Evolutionary conservation across 2,113 vertebrate genomes (phyloP).

Genomic region (Dryoscopus gambensis): DNA sequence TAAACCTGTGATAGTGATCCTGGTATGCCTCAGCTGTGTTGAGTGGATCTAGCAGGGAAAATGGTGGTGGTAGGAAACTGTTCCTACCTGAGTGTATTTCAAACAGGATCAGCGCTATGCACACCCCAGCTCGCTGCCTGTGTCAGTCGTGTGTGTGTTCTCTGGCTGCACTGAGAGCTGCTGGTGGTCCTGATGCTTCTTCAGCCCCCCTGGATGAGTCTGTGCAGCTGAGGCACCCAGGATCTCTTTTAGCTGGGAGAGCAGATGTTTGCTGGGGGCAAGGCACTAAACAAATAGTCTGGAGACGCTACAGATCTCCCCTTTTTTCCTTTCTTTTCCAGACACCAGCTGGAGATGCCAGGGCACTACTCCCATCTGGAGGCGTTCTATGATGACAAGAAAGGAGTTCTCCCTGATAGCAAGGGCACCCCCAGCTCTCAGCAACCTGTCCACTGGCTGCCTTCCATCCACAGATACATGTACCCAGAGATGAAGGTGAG

Average conservation of each 20-base stretch:
- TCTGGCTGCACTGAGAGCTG: not conserved
- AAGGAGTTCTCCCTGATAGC: conserved; percentile 84
- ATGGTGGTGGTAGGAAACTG: not conserved
- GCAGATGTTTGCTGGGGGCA: not conserved
- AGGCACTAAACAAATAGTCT: not conserved
- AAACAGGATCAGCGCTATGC: not conserved
- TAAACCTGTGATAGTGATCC: not conserved
- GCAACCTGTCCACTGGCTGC: conserved; percentile 80
- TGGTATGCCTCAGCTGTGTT: not conserved
- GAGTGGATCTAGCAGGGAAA: not conserved
- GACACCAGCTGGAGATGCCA: conserved; percentile 92
- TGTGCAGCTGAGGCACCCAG: not conserved
- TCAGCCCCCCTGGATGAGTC: not conserved
- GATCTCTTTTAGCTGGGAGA: not conserved
- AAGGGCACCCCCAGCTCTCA: conserved; percentile 79
- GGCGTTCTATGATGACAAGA: conserved; percentile 98
- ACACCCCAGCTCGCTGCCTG: fast-evolving
- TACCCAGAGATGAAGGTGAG: conserved; percentile 98
- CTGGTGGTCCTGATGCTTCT: not conserved
- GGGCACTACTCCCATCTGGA: conserved; percentile 95
- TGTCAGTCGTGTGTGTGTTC: not conserved
- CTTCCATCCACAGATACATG: conserved; percentile 92
- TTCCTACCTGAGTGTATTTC: not conserved
- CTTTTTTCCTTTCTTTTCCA: conserved; percentile 49
- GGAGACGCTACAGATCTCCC: not conserved